phyloP scores from a whole-genome alignment of 2,888 invertebrate species.

The Drosophila mettleri region DNA sequence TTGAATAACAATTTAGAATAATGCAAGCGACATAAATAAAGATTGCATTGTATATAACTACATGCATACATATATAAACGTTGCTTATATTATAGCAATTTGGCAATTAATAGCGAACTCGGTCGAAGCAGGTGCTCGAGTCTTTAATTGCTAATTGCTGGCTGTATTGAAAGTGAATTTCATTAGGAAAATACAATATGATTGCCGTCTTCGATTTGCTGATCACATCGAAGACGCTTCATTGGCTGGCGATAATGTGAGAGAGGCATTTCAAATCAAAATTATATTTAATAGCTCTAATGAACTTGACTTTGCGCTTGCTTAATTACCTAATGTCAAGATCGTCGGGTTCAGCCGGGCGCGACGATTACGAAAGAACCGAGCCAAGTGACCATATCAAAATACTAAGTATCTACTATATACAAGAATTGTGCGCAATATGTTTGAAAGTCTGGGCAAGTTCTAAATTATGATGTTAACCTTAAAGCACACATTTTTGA shows the following conservation, averaged over 20 bases:
- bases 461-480: background rate
- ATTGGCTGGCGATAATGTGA: conserved; percentile 46
- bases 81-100: conserved; percentile 21
- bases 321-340: conserved; percentile 63
- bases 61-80: conserved; percentile 4
- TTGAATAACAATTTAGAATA: conserved; percentile 64
- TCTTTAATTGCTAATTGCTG: conserved; percentile 23
- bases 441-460: background rate
- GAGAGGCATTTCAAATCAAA: conserved; percentile 35
- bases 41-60: conserved; percentile 25
- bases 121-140: conserved; percentile 18
- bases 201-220: conserved; percentile 29
- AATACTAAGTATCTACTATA: conserved; percentile 4
- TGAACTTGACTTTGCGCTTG: conserved; percentile 66
- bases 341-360: conserved; percentile 57
- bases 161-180: conserved; percentile 6
- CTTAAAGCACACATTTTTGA: background rate
- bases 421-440: background rate
- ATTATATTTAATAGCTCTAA: conserved; percentile 60
- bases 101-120: conserved; percentile 31
- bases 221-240: conserved; percentile 16
- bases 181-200: conserved; percentile 14
- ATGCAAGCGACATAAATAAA: conserved; percentile 57
- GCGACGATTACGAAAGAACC: conserved; percentile 62
- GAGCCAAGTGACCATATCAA: conserved; percentile 53